Evolutionary conservation across 2,888 invertebrate species (phyloP).

Genomic region (Lumbricus terrestris): DNA sequence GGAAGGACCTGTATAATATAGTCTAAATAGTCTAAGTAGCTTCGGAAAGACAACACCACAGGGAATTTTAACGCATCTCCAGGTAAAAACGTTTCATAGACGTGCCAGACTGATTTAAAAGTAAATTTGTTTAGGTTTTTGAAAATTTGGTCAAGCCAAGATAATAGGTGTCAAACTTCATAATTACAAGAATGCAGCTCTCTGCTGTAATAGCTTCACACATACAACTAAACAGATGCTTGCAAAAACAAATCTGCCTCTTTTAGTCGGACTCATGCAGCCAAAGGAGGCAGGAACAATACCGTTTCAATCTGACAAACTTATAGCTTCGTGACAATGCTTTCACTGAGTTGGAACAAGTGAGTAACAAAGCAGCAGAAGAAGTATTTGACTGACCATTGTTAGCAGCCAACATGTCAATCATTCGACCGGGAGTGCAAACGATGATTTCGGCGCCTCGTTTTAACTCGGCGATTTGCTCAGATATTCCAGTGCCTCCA

Average conservation of each 20-base stretch:
- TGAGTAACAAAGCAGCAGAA: not conserved
- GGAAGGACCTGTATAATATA: not conserved
- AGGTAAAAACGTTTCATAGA: not conserved
- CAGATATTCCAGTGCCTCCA: slow-evolving; percentile 94
- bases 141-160: not conserved
- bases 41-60: not conserved
- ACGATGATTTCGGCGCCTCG: slow-evolving; percentile 97
- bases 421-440: slow-evolving; percentile 98
- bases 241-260: too few relatives aligned
- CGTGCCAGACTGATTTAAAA: not conserved
- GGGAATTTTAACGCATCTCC: not conserved
- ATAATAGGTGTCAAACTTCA: not conserved
- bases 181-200: not conserved
- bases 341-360: not conserved
- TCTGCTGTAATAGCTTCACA: not conserved
- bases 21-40: not conserved
- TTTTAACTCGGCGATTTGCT: slow-evolving; percentile 93
- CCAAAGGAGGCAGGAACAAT: not conserved
- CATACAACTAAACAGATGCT: not conserved
- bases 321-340: not conserved
- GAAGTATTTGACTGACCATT: slow-evolving; percentile 68
- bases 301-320: not conserved
- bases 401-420: slow-evolving; percentile 98
- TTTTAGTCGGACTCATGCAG: not conserved
- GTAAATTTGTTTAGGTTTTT: not conserved